Evolutionary conservation across 2,888 invertebrate genomes (phyloP), one percentile per base, ranked within the genome.

Genomic region (Phalera bucephala): DNA sequence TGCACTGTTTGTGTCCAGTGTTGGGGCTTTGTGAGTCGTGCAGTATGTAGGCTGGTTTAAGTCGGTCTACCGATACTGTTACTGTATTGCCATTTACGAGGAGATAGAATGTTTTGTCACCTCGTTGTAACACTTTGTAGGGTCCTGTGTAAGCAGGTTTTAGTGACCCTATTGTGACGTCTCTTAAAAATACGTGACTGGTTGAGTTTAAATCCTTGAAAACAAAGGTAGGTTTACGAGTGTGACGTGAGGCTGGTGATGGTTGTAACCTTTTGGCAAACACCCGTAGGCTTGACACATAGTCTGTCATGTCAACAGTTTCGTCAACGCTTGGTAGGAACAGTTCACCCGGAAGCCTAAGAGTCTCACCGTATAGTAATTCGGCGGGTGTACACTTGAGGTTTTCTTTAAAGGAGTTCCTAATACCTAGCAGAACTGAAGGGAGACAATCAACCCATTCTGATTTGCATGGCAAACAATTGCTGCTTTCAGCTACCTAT

Each of bases 31-130:
- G n/a, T n/a, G n/a, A n/a, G n/a, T n/a, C n/a, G n/a, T n/a, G n/a
- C n/a, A 5, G 3, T 17, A 33, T 11, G 15, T 34, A 51, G 2
- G 56, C 59, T 3, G 58, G 55, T 22, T 58, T 58, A 1, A 60
- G 9, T 0, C 56, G 31, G 31, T 64, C 52, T 6, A 61, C 41
- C 0, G 46, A 33, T 1, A 57, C 49, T 2, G 28, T 32, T 3
- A 9, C 20, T 7, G 6, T 25, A 10, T 30, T 36, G 1, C 33
- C 40, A 0, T 26, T 2, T 0, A 40, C 21, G 0, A 33, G 33
- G 7, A 40, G 14, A 8, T 32, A 20, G 3, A 40, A 10, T 4
- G 29, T 33, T 25, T 40, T 40, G 7, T 17, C 20, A 2, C 10
- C 26, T 0, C 36, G 25, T 5, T 7, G 2, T 0, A 36, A 38